Evolutionary conservation across 2,113 vertebrate genomes (phyloP).

Genomic region (Nothobranchius kuhntae): DNA sequence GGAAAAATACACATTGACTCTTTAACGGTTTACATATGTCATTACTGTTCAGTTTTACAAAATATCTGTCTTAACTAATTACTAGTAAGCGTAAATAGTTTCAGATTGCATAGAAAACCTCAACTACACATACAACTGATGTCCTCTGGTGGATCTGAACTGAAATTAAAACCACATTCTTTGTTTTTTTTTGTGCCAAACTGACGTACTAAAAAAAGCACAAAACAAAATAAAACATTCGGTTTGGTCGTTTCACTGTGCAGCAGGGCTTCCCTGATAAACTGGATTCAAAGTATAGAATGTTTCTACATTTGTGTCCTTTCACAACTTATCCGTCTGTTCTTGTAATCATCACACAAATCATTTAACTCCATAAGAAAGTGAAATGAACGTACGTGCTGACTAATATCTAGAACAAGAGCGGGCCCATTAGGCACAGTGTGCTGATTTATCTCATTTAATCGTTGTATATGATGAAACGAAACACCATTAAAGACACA

Average conservation of each 20-base stretch:
- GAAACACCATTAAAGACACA: slow-evolving; percentile 37
- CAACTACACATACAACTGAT: no score
- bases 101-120: no score
- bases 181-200: no score
- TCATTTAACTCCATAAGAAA: slow-evolving; percentile 16
- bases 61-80: no score
- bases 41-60: no score
- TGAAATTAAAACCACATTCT: no score
- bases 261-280: no score
- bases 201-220: background rate
- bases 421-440: slow-evolving; percentile 45
- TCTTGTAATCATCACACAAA: background rate
- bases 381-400: slow-evolving; percentile 34
- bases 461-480: slow-evolving; percentile 37
- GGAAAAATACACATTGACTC: no score
- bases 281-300: background rate
- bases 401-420: slow-evolving; percentile 41
- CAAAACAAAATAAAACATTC: background rate
- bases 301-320: background rate
- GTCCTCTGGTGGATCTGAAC: no score
- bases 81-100: no score
- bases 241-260: no score
- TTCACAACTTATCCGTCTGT: background rate
- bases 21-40: no score
- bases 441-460: slow-evolving; percentile 43